Evolutionary conservation across 2,888 invertebrate genomes (phyloP).

Genomic region (Leptothorax acervorum): DNA sequence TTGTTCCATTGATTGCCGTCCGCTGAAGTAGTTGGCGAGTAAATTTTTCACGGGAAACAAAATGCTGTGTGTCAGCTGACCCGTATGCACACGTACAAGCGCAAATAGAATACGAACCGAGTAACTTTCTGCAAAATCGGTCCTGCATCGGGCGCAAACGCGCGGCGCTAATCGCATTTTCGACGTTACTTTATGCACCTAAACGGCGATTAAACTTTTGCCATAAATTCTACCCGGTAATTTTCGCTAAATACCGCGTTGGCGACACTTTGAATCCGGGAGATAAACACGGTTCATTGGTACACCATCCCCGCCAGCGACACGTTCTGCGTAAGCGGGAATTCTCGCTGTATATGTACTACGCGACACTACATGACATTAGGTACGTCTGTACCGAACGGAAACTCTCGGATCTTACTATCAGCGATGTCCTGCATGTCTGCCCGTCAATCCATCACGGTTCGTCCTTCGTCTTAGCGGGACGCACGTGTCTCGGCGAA

Average conservation of each 20-base stretch:
- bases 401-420: conserved; percentile 43
- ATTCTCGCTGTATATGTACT: conserved; percentile 5
- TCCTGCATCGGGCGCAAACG: conserved; percentile 47
- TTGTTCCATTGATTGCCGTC: conserved; percentile 45
- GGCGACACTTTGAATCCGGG: conserved; percentile 21
- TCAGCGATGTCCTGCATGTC: conserved; percentile 37
- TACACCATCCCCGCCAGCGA: not conserved
- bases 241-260: conserved; percentile 53
- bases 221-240: conserved; percentile 60
- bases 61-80: conserved; percentile 24
- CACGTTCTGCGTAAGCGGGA: not conserved
- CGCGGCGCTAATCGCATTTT: conserved; percentile 70
- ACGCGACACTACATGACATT: conserved; percentile 5
- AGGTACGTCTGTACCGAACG: conserved; percentile 11
- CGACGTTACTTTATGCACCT: conserved; percentile 63
- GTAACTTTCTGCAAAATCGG: conserved; percentile 28
- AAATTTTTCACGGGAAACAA: conserved; percentile 40
- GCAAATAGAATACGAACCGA: conserved; percentile 27
- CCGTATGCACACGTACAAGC: conserved; percentile 6
- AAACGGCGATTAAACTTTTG: conserved; percentile 55
- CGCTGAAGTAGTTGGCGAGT: conserved; percentile 24
- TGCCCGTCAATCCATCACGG: conserved; percentile 36
- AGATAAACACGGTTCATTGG: conserved; percentile 30
- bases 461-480: conserved; percentile 32
- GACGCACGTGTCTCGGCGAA: conserved; percentile 17